Evolutionary conservation across 1,140 invertebrate species (phyloP).

Genomic region (Rhopalosiphum padi): DNA sequence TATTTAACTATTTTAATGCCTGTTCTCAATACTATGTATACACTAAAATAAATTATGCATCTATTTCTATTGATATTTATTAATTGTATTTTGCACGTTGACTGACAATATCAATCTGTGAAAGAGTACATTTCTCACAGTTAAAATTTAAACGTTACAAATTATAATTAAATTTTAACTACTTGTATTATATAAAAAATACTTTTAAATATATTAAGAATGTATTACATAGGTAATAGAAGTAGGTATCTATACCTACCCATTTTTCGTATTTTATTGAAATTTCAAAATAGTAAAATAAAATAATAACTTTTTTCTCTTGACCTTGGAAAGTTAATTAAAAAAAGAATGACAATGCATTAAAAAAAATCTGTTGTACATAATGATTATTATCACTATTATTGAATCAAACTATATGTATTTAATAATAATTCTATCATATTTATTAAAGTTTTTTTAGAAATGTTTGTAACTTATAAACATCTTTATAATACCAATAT

Average conservation of each 20-base stretch:
- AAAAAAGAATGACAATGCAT: constrained; percentile 3
- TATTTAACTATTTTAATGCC: background rate
- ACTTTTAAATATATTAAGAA: background rate
- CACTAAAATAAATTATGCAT: background rate
- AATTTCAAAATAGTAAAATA: background rate
- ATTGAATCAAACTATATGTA: background rate
- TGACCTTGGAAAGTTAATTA: background rate
- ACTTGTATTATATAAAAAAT: background rate
- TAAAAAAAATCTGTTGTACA: background rate
- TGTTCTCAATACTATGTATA: background rate
- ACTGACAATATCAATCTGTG: background rate
- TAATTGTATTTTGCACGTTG: background rate
- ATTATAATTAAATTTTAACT: background rate
- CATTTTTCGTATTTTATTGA: background rate
- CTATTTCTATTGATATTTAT: background rate
- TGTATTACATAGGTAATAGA: too few relatives aligned
- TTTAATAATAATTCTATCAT: background rate
- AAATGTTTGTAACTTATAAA: background rate
- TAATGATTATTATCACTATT: background rate
- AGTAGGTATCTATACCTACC: background rate
- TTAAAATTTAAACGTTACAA: background rate
- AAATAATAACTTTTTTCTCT: background rate
- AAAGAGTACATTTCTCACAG: background rate
- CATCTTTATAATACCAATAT: background rate
- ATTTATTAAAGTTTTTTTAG: background rate